Conservation (phyloP, 1,140 invertebrate species). For the Reticulitermes speratus region DNA sequence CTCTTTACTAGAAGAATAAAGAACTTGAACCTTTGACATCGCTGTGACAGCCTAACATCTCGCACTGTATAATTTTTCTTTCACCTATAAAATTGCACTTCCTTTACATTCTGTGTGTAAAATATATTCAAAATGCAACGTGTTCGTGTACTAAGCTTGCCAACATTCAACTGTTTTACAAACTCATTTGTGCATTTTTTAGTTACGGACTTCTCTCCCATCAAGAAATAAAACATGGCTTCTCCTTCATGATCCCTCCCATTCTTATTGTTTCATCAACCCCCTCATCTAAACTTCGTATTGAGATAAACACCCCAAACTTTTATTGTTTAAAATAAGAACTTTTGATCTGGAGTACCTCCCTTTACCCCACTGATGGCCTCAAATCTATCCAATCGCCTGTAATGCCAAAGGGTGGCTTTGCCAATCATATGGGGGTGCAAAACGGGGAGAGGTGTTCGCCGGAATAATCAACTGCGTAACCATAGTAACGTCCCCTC, state of each 20-base stretch:
- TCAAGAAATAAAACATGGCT: neutral
- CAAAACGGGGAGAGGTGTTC: neutral
- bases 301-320: neutral
- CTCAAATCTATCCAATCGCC: neutral
- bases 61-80: no score
- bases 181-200: neutral
- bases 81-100: no score
- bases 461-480: constrained; percentile 19
- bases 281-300: neutral
- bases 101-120: neutral
- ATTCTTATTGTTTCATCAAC: constrained; percentile 9
- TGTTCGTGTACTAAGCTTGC: neutral
- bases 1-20: no score
- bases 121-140: neutral
- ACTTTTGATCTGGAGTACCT: constrained; percentile 5
- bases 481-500: constrained; percentile 19
- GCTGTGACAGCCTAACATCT: no score
- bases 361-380: neutral
- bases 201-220: neutral
- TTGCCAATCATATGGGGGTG: constrained; percentile 26
- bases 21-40: no score
- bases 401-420: constrained; percentile 20
- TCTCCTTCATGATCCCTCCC: constrained; percentile 17
- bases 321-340: neutral
- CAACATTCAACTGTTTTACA: neutral